These are phyloP conservation scores for Drosophila dives DNA, from an alignment of 2,888 invertebrate genomes.

Conservation along the genomic window DNA sequence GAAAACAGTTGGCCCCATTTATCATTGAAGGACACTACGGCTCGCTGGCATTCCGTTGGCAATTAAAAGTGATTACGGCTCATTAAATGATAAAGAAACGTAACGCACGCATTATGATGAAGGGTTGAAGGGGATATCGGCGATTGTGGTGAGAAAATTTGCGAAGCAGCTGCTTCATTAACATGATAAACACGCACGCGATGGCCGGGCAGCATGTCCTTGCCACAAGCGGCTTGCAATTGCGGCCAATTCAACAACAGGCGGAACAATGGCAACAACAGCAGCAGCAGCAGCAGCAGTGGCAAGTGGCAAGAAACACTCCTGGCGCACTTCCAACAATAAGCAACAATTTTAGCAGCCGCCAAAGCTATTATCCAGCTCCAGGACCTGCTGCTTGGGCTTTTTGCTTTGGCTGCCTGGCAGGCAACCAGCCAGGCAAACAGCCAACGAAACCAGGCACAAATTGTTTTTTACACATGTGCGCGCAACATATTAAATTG, in stretches of 20 bases:
- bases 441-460: constrained; percentile 36
- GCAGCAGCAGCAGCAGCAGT: constrained; percentile 24
- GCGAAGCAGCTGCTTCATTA: constrained; percentile 58
- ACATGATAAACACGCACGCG: constrained; percentile 67
- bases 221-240: constrained; percentile 73
- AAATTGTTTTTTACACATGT: constrained; percentile 75
- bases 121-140: background rate
- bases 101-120: constrained; percentile 50
- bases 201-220: constrained; percentile 58
- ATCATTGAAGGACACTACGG: constrained; percentile 36
- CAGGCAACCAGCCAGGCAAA: constrained; percentile 27
- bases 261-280: constrained; percentile 34
- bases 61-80: constrained; percentile 70
- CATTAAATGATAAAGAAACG: constrained; percentile 71
- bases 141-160: constrained; percentile 17
- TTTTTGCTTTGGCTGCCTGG: constrained; percentile 51
- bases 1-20: constrained; percentile 11
- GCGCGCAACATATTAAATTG: constrained; percentile 75
- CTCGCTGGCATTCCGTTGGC: constrained; percentile 37
- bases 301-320: constrained; percentile 39
- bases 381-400: constrained; percentile 48
- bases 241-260: constrained; percentile 59
- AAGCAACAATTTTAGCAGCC: constrained; percentile 71
- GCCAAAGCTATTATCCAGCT: constrained; percentile 67
- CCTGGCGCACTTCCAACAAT: constrained; percentile 66